Evolutionary conservation across 2,113 vertebrate species (phyloP), one percentile per base, ranked within the genome.

Genomic region (Rostratula benghalensis): DNA sequence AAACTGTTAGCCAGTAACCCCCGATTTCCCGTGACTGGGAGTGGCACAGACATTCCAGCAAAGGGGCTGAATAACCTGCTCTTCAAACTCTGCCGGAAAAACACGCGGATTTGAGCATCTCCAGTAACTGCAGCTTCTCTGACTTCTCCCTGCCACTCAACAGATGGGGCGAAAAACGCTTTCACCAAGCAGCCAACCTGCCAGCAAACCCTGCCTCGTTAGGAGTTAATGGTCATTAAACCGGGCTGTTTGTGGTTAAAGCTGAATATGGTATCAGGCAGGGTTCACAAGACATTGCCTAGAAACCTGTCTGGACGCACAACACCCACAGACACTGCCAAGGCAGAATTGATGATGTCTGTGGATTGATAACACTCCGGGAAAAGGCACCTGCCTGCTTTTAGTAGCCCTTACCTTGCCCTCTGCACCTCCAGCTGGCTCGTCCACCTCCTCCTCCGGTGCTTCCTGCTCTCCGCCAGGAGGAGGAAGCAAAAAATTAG

Each of bases 381-480:
- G 50, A 27, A 76, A 31, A 78, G 25, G 78, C 35, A 22, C 6
- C 3, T 0, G 4, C 0, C 4, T 3, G 10, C 6, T 67, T 87
- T 14, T 39, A n/a, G 24, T 4, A n/a, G 14, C n/a, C 51, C 98
- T 98, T 98, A 99, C 99, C 97, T 98, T 67, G 98, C 97, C n/a
- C 98, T 99, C 82, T 97, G 97, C 28, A 91, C 79, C 86, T 98
- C 98, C 92, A 97, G 75, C 65, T 98, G 98, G 48, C 96, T 97
- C 0, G 98, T 97, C 98, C 98, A 98, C 57, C 98, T 98, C 97
- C 97, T 99, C 83, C 96, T 98, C 95, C 98, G 97, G 95, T 98
- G 97, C 57, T 97, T 99, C 81, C 97, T 97, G 96, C 98, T 98
- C 43, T 99, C 98, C 83, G 91, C 98, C 10, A 98, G 93, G 80